phyloP scores from a whole-genome alignment of 2,113 vertebrate genomes.

The Rhodinocichla rosea region DNA sequence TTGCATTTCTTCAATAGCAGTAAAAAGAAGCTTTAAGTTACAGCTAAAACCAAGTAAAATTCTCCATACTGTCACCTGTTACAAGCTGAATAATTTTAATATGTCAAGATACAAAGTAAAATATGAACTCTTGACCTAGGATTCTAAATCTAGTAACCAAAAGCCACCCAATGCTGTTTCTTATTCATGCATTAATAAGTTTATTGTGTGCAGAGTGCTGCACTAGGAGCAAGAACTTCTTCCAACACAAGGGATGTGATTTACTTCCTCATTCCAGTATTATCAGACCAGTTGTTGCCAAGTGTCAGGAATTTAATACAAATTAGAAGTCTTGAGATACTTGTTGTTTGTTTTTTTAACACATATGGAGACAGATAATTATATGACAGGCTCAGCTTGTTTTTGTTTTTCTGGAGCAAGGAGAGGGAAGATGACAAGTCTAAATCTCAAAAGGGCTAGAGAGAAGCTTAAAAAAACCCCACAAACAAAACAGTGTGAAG shows the following conservation, averaged over 20 bases:
- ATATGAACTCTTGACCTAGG: not conserved
- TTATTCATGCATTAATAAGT: not conserved
- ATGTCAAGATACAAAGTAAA: not conserved
- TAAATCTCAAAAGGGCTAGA: not conserved
- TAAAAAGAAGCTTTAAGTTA: not conserved
- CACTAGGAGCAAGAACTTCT: not conserved
- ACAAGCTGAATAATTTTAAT: not conserved
- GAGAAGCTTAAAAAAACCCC: not conserved
- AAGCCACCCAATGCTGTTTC: not conserved
- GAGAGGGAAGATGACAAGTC: not conserved
- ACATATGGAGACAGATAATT: not conserved
- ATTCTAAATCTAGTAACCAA: not conserved
- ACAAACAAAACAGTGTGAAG: not conserved
- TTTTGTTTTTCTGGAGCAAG: not conserved
- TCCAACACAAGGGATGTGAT: not conserved
- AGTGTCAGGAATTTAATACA: not conserved
- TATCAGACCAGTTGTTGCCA: slow-evolving; percentile 7
- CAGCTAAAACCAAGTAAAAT: not conserved
- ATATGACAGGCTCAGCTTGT: not conserved
- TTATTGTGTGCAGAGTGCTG: not conserved
- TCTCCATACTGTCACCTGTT: not conserved
- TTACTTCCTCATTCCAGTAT: not conserved
- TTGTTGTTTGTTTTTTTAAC: not conserved
- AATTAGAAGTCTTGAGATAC: not conserved
- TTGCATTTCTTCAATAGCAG: not conserved